Conservation (phyloP, 92 coral and sea anemone species). For the Diadumene lineata region DNA sequence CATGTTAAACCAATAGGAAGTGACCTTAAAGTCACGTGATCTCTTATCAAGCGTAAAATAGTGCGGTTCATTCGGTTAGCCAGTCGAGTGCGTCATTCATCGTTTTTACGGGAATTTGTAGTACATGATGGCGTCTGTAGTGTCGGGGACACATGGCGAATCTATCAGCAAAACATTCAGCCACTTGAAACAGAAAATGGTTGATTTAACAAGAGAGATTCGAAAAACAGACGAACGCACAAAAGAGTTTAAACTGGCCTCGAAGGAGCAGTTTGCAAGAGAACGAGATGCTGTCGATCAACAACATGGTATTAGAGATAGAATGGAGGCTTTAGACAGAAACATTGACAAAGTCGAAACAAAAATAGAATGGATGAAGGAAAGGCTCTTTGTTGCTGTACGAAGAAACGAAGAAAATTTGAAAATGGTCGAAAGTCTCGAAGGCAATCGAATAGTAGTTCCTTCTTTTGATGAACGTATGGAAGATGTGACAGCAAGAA, state of each 20-base stretch:
- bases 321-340: conserved; percentile 48
- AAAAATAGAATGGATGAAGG: conserved; percentile 44
- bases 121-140: conserved; percentile 20
- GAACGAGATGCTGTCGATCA: conserved; percentile 50
- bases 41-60: background rate
- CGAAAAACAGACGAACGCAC: conserved; percentile 27
- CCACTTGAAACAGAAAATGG: conserved; percentile 48
- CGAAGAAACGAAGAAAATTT: conserved; percentile 53
- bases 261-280: conserved; percentile 34
- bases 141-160: conserved; percentile 13
- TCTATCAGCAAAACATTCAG: conserved; percentile 15
- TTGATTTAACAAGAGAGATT: conserved; percentile 34
- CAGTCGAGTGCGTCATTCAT: conserved; percentile 3
- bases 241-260: conserved; percentile 50
- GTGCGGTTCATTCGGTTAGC: background rate
- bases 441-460: conserved; percentile 51
- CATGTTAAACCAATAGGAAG: background rate
- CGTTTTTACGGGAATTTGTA: background rate
- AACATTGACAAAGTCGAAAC: conserved; percentile 47
- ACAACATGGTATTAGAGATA: conserved; percentile 46
- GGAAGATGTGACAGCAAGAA: conserved; percentile 18
- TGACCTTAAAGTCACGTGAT: background rate
- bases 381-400: conserved; percentile 42
- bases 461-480: conserved; percentile 36
- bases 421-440: conserved; percentile 40